Percentiles rank a stretch among this genome's conserved stretches.
Conservation (phyloP, 1,140 invertebrate species). For the Leptopilina clavipes region DNA sequence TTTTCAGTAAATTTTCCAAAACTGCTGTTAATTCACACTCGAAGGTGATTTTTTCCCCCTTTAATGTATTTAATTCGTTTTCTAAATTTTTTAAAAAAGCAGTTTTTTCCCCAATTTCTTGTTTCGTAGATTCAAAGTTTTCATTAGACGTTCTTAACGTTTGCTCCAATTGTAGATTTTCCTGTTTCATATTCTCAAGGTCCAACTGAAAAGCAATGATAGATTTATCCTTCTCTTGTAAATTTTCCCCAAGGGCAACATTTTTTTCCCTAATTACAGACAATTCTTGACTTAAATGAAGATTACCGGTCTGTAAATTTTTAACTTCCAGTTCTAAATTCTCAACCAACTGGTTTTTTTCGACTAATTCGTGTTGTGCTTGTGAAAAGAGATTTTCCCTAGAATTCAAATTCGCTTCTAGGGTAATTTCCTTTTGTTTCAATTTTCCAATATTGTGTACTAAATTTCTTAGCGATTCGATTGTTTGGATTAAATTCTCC, state of each 20-base stretch:
- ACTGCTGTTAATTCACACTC: neutral
- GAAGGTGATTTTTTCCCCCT: neutral
- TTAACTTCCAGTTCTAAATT: neutral
- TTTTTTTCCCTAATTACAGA: neutral
- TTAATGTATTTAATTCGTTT: neutral
- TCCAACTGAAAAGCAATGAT: neutral
- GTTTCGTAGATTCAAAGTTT: neutral
- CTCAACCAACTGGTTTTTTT: neutral
- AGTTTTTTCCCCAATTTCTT: neutral
- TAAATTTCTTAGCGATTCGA: neutral
- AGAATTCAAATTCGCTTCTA: neutral
- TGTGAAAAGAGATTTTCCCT: no score
- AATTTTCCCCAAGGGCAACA: neutral
- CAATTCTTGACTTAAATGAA: neutral
- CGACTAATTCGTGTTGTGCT: neutral
- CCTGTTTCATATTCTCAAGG: neutral
- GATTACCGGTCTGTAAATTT: neutral
- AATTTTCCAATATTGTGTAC: neutral
- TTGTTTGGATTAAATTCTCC: neutral
- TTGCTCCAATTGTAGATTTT: constrained; percentile 4
- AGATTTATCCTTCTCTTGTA: neutral
- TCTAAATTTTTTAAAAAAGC: neutral
- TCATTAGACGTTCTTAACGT: neutral
- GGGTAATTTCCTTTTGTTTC: neutral
- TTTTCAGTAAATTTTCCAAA: neutral